phyloP scores from a whole-genome alignment of 2,888 invertebrate genomes.

The Deladenus siricidicola region DNA sequence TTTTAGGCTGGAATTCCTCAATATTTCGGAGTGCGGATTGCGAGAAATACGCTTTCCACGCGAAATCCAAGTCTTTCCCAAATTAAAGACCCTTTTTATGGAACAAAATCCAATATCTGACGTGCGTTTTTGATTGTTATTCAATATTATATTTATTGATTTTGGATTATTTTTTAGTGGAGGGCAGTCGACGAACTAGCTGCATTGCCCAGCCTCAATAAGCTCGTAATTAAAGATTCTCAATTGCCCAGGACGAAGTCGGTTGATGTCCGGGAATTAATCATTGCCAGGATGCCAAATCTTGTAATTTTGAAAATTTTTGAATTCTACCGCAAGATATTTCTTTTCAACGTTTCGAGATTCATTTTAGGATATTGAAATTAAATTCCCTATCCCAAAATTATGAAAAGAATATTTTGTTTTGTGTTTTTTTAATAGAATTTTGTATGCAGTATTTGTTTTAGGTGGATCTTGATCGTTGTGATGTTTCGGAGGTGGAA shows the following conservation, averaged over 20 bases:
- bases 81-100: constrained; percentile 12
- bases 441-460: too few species aligned
- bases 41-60: constrained; percentile 3
- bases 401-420: too few species aligned
- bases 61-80: neutral
- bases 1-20: constrained; percentile 16
- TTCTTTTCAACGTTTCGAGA: neutral
- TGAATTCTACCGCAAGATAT: neutral
- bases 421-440: too few species aligned
- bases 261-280: constrained; percentile 14
- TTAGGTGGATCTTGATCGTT: constrained; percentile 18
- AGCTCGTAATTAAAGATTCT: constrained; percentile 8
- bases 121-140: neutral
- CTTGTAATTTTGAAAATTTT: neutral
- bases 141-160: neutral
- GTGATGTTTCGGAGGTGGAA: constrained; percentile 12
- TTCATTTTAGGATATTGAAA: neutral
- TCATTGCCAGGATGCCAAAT: constrained; percentile 17
- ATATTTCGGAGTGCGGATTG: constrained; percentile 13
- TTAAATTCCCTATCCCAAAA: neutral
- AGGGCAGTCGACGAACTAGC: constrained; percentile 10
- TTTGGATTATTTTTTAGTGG: constrained; percentile 11
- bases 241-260: constrained; percentile 10
- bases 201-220: constrained; percentile 6
- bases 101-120: constrained; percentile 11